These are phyloP conservation scores for Nixonia krombeini DNA, from an alignment of 1,140 invertebrate species.

Conservation along the genomic window DNA sequence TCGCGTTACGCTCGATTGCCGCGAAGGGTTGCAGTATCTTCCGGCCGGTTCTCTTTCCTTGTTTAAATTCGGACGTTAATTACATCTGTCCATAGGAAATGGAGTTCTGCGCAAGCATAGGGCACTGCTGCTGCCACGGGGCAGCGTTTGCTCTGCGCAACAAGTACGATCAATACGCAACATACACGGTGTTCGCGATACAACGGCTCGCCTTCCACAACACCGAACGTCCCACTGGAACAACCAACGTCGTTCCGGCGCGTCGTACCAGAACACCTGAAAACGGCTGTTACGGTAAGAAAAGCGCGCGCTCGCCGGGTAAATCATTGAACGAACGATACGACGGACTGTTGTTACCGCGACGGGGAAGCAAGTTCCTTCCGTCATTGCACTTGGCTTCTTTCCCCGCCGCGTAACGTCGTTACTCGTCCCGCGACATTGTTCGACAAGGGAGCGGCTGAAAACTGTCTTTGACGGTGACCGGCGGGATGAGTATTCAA, in stretches of 20 bases:
- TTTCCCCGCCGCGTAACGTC: not conserved
- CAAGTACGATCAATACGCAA: slow-evolving; percentile 66
- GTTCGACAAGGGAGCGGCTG: not conserved
- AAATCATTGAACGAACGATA: too few species aligned
- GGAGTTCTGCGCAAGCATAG: slow-evolving; percentile 50
- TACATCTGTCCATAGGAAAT: slow-evolving; percentile 56
- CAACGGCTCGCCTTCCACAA: too few species aligned
- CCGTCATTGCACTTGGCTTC: too few species aligned
- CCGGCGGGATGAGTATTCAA: slow-evolving; percentile 9
- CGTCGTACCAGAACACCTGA: too few species aligned
- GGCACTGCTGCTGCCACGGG: slow-evolving; percentile 25
- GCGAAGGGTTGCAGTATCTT: slow-evolving; percentile 11
- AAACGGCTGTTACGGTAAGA: too few species aligned
- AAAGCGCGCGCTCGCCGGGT: too few species aligned
- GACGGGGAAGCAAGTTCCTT: too few species aligned
- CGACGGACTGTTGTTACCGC: too few species aligned
- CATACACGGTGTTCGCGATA: slow-evolving; percentile 35
- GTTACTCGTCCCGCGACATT: not conserved
- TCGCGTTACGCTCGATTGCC: slow-evolving; percentile 13
- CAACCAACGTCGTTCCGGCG: too few species aligned
- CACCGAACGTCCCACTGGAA: too few species aligned
- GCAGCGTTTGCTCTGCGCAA: slow-evolving; percentile 58
- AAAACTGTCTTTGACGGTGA: not conserved
- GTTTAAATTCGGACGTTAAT: slow-evolving; percentile 57
- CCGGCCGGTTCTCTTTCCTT: slow-evolving; percentile 42